Evolutionary conservation across 2,113 vertebrate species (phyloP).

Genomic region (Poeciliopsis occidentalis): DNA sequence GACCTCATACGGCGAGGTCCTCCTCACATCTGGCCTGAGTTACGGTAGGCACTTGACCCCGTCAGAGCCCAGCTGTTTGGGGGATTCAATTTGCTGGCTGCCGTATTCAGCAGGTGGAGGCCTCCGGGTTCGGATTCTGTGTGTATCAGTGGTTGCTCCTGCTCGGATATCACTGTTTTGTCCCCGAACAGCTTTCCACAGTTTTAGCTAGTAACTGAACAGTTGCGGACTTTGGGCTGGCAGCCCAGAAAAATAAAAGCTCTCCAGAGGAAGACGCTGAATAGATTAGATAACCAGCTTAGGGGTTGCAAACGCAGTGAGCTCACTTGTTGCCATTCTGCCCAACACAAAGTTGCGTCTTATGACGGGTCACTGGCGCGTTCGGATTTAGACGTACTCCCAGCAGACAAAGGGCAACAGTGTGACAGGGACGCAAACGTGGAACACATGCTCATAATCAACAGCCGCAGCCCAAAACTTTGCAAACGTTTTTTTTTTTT

Average conservation of each 20-base stretch:
- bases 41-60: constrained; percentile 42
- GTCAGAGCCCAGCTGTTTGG: constrained; percentile 57
- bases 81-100: constrained; percentile 63
- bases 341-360: constrained; percentile 27
- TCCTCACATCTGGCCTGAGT: constrained; percentile 74
- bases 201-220: constrained; percentile 32
- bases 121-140: constrained; percentile 38
- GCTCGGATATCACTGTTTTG: constrained; percentile 1
- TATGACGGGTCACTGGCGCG: constrained; percentile 13
- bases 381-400: constrained; percentile 46
- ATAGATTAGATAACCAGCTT: constrained; percentile 66
- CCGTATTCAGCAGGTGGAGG: constrained; percentile 30
- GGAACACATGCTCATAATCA: constrained; percentile 45
- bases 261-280: constrained; percentile 65
- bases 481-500: constrained; percentile 52
- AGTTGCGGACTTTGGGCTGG: constrained; percentile 31
- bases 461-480: constrained; percentile 35
- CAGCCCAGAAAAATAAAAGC: constrained; percentile 50
- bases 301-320: constrained; percentile 33
- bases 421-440: constrained; percentile 31
- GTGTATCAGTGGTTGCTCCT: constrained; percentile 22
- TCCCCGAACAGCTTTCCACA: constrained; percentile 13
- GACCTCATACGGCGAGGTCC: constrained; percentile 55
- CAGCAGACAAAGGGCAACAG: constrained; percentile 43
- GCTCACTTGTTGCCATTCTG: constrained; percentile 17